Percentiles rank a stretch among this genome's conserved stretches.
These are phyloP conservation scores for Tachycineta bicolor DNA, from an alignment of 2,113 vertebrate genomes.

Conservation along the genomic window DNA sequence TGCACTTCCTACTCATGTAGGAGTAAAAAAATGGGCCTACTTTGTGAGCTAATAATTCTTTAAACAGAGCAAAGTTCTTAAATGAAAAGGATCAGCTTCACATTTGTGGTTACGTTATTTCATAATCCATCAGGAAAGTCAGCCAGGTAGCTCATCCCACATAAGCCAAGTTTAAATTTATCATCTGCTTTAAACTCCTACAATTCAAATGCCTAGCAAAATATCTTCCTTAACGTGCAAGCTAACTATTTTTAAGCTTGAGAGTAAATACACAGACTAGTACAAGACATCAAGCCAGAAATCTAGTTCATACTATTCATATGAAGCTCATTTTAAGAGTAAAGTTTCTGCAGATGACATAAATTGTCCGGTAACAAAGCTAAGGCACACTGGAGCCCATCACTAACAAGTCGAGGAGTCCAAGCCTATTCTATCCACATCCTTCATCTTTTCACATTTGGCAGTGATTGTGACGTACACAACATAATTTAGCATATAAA, in stretches of 20 bases:
- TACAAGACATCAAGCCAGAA: constrained; percentile 30
- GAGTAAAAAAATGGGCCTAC: not conserved
- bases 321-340: not conserved
- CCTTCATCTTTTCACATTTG: constrained; percentile 40
- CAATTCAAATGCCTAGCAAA: constrained; percentile 51
- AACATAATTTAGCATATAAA: constrained; percentile 50
- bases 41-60: constrained; percentile 33
- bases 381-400: not conserved
- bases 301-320: not conserved
- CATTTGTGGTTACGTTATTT: not conserved
- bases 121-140: constrained; percentile 19
- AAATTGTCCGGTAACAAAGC: constrained; percentile 36
- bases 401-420: not conserved
- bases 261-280: not conserved
- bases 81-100: constrained; percentile 9
- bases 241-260: constrained; percentile 47
- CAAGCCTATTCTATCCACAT: not conserved
- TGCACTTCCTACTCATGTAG: not conserved
- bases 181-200: not conserved
- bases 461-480: constrained; percentile 39
- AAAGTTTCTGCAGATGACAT: constrained; percentile 34
- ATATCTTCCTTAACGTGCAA: not conserved
- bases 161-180: constrained; percentile 34
- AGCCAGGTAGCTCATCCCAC: not conserved
- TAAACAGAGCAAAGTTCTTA: constrained; percentile 27